Evolutionary conservation across 2,888 invertebrate genomes (phyloP), one percentile per base, ranked within the genome.

Genomic region (Thymelicus sylvestris): DNA sequence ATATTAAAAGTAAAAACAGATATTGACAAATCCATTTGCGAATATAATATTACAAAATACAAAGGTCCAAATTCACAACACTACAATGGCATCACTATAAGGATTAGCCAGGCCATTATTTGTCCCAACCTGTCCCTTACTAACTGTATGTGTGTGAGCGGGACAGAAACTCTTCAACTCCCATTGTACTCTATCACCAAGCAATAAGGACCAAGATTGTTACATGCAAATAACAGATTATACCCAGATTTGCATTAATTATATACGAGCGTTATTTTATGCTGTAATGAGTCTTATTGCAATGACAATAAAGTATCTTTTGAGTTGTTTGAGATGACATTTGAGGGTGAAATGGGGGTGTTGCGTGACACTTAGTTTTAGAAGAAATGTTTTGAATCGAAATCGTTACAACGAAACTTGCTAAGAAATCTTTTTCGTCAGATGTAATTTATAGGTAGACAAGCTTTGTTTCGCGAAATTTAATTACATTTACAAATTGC

Each of bases 201-300:
- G 44, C 39, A 39, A 62, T 67, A 67, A 61, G 57, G 60, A 39
- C 38, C 44, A 48, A 60, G 50, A 48, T 67, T 10, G 7, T 57
- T 19, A 57, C 31, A 38, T 57, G 38, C 31, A 57, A 57, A 50
- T n/a, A 41, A 44, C 12, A 61, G 61, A 67, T 62, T 67, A 62
- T 62, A 38, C 24, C n/a, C 44, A 48, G 67, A 67, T 67, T 67
- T 67, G 61, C 60, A 67, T 67, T 62, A 62, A 61, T 67, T 67
- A 67, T 41, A 52, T 52, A n/a, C 55, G 48, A 60, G 12, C 15
- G 15, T 0, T 19, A n/a, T 15, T 50, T 2, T n/a, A 38, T 13
- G 39, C 60, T 44, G 12, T 38, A 60, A 48, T 60, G 15, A 48
- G 31, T 24, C 15, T 60, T 67, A 60, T 50, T 67, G 15, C 39